phyloP scores from a whole-genome alignment of 2,113 vertebrate genomes.

The Garra rufa region DNA sequence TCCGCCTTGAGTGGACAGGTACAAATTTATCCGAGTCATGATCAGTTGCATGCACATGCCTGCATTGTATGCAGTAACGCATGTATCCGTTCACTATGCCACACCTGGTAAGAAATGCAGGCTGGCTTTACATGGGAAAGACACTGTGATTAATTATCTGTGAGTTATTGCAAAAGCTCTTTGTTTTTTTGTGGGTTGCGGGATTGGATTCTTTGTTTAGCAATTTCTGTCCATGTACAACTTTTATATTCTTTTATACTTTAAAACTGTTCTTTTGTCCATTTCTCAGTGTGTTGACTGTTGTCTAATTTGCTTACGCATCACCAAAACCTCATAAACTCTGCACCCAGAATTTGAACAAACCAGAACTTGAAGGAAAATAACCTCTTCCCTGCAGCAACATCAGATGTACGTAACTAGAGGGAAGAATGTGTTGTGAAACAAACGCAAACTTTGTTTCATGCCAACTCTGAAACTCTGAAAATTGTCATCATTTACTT shows the following conservation, averaged over 20 bases:
- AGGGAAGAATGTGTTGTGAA: not conserved
- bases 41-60: not conserved
- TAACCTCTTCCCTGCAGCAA: not conserved
- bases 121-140: not conserved
- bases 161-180: no score
- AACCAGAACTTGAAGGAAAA: no score
- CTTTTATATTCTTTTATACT: not conserved
- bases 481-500: not conserved
- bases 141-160: no score
- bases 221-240: no score
- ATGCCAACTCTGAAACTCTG: not conserved
- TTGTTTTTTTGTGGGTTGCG: no score
- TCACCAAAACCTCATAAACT: not conserved
- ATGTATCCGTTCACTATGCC: not conserved
- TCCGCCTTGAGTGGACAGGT: conserved; percentile 87
- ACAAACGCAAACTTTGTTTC: not conserved
- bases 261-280: not conserved
- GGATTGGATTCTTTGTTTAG: no score
- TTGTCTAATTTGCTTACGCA: not conserved
- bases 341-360: not conserved
- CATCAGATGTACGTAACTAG: not conserved
- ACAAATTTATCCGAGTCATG: conserved; percentile 46
- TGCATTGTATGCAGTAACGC: not conserved
- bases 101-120: not conserved
- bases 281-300: not conserved